Conservation (phyloP, 2,113 vertebrate species). For the Crotalus horridus region DNA sequence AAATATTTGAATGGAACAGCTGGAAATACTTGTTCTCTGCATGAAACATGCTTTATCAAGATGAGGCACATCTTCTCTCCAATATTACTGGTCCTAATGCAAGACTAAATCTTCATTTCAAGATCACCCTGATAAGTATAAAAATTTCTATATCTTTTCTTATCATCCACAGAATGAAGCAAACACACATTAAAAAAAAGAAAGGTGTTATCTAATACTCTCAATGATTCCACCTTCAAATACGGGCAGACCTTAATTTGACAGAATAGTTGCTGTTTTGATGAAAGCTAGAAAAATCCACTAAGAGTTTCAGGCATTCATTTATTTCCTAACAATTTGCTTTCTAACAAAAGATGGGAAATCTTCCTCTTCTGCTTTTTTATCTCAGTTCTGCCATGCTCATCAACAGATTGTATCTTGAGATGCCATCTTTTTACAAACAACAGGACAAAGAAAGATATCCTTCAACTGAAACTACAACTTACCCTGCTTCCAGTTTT, state of each 20-base stretch:
- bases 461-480: conserved; percentile 4
- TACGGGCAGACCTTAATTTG: neutral
- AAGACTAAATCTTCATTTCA: neutral
- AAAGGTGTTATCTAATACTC: neutral
- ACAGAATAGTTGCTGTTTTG: neutral
- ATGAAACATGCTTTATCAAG: neutral
- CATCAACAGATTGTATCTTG: neutral
- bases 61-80: neutral
- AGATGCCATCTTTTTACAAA: neutral
- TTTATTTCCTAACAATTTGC: neutral
- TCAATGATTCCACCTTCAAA: neutral
- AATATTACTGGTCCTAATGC: neutral
- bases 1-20: neutral
- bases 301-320: neutral
- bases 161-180: neutral
- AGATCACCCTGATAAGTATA: neutral
- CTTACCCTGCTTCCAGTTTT: conserved; percentile 71
- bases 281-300: neutral
- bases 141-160: neutral
- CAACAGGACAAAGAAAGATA: neutral
- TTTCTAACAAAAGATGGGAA: neutral
- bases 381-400: neutral
- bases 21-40: neutral
- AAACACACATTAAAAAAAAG: neutral
- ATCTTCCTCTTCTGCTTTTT: neutral